phyloP scores from a whole-genome alignment of 2,113 vertebrate genomes.

The Burhinus bistriatus region DNA sequence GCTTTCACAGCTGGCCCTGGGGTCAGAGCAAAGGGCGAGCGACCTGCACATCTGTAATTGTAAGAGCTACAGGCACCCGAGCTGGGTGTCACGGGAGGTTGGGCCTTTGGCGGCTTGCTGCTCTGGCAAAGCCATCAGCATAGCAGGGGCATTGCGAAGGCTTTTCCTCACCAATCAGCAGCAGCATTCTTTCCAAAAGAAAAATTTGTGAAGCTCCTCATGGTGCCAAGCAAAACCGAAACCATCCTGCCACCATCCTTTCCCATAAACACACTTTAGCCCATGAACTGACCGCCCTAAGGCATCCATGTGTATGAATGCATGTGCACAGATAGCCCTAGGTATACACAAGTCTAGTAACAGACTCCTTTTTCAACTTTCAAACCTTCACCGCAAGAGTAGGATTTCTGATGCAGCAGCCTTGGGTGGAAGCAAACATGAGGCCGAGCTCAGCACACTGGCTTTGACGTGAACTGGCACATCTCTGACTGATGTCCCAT shows the following conservation, averaged over 20 bases:
- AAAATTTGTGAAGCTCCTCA: not conserved
- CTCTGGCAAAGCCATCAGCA: not conserved
- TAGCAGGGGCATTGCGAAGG: fast-evolving
- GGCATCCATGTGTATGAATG: fast-evolving
- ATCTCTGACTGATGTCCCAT: not conserved
- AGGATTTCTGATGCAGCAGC: not conserved
- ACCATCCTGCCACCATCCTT: not conserved
- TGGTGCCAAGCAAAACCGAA: not conserved
- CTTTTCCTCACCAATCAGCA: not conserved
- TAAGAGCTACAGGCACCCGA: fast-evolving
- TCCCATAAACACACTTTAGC: not conserved
- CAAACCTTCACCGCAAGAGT: not conserved
- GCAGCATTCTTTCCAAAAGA: not conserved
- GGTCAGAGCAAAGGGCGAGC: not conserved
- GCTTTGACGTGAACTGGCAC: constrained; percentile 8
- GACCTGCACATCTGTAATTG: not conserved
- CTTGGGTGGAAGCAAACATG: constrained; percentile 2
- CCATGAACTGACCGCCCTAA: not conserved
- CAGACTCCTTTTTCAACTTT: not conserved
- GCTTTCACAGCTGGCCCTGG: not conserved
- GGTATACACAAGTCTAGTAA: not conserved
- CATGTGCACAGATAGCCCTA: not conserved
- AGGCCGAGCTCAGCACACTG: not conserved
- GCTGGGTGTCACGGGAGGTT: not conserved
- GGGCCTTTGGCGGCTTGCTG: not conserved